These are phyloP conservation scores for Pseudolaguvia tuberculata DNA, from an alignment of 2,113 vertebrate species.

Conservation along the genomic window DNA sequence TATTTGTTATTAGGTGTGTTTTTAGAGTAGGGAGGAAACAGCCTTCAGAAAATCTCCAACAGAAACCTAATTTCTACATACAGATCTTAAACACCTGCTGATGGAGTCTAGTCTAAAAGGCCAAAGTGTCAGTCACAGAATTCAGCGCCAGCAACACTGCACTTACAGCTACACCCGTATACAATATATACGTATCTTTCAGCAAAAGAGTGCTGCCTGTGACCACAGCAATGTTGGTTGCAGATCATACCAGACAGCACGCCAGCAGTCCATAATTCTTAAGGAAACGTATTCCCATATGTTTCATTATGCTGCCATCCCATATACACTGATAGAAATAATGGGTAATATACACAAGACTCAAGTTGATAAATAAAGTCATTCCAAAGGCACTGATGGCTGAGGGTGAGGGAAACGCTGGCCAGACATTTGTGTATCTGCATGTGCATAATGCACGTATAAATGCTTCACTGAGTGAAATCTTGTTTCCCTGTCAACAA, in stretches of 20 bases:
- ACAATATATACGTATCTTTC: constrained; percentile 21
- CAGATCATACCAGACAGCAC: not conserved
- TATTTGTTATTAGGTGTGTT: not conserved
- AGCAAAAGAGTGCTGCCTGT: constrained; percentile 34
- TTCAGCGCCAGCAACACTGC: not conserved
- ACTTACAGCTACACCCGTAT: constrained; percentile 4
- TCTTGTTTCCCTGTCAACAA: constrained; percentile 14
- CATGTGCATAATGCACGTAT: constrained; percentile 5
- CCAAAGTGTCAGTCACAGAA: constrained; percentile 1
- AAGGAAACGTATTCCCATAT: not conserved
- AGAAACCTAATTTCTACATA: not conserved
- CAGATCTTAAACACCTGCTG: constrained; percentile 4
- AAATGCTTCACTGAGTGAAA: constrained; percentile 27
- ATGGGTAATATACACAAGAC: not conserved
- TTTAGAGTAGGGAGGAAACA: not conserved
- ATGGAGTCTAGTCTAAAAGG: not conserved
- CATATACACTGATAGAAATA: not conserved
- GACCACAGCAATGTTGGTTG: constrained; percentile 1
- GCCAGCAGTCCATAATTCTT: not conserved
- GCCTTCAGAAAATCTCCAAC: not conserved
- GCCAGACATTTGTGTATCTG: not conserved
- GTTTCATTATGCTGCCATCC: not conserved
- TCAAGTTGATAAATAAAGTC: constrained; percentile 2
- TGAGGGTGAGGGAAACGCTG: constrained; percentile 14
- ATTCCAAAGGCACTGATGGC: not conserved